A percentile compares a stretch with the other conserved stretches of the same genome.
These are phyloP conservation scores for Drosophila pectinifera DNA, from an alignment of 1,140 invertebrate genomes.

Conservation along the genomic window DNA sequence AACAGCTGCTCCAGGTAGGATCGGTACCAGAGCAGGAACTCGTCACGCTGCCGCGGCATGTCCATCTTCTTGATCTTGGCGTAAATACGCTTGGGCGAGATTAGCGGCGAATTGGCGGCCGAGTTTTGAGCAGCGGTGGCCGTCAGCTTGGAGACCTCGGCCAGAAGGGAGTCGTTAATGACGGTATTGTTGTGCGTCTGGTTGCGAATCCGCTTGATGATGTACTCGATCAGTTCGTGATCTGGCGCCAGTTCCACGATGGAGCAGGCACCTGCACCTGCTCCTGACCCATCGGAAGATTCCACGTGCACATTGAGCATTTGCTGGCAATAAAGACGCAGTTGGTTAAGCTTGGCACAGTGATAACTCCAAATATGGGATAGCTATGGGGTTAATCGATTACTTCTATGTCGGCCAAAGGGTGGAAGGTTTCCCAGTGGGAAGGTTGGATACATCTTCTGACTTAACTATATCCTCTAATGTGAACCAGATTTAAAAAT, in stretches of 20 bases:
- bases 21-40: constrained; percentile 76
- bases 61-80: constrained; percentile 80
- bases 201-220: constrained; percentile 78
- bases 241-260: constrained; percentile 59
- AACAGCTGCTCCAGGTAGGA: constrained; percentile 73
- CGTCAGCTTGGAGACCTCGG: constrained; percentile 76
- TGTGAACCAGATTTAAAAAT: neutral
- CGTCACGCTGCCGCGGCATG: constrained; percentile 73
- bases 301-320: constrained; percentile 43
- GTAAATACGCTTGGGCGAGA: constrained; percentile 81
- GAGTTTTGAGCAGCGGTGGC: constrained; percentile 79
- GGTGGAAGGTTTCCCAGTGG: too few relatives aligned
- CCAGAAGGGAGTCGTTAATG: constrained; percentile 78
- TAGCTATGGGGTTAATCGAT: constrained; percentile 9
- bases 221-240: constrained; percentile 78
- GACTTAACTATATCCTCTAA: too few relatives aligned
- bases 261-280: neutral
- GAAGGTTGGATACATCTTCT: neutral
- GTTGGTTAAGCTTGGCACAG: constrained; percentile 24
- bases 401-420: neutral
- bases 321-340: constrained; percentile 42
- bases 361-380: neutral
- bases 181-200: constrained; percentile 79
- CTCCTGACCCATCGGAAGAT: neutral
- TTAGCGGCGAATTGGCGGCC: constrained; percentile 53